Conservation (phyloP, 1,140 invertebrate genomes). For the Pseudomyrmex sp. region DNA sequence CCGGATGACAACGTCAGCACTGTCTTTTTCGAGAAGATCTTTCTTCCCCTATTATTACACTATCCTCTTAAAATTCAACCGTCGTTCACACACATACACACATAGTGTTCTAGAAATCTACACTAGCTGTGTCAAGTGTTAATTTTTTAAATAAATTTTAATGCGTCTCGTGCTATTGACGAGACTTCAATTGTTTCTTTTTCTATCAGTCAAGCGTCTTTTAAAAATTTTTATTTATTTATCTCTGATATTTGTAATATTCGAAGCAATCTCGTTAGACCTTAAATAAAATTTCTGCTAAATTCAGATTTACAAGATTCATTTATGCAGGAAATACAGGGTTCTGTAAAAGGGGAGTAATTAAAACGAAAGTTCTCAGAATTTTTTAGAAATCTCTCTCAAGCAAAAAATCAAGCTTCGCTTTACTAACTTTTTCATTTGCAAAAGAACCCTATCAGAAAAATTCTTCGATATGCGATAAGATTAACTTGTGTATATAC, state of each 20-base stretch:
- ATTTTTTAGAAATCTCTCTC: not conserved
- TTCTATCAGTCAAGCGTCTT: too few relatives aligned
- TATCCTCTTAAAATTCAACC: conserved; percentile 3
- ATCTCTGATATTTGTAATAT: not conserved
- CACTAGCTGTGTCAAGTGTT: not conserved
- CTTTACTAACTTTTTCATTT: not conserved
- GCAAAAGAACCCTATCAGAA: too few relatives aligned
- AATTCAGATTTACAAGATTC: too few relatives aligned
- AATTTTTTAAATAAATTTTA: not conserved
- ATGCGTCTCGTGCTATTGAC: not conserved
- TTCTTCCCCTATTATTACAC: not conserved
- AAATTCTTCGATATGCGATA: not conserved
- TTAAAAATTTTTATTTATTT: not conserved
- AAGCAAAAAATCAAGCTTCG: not conserved
- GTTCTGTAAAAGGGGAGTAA: too few relatives aligned
- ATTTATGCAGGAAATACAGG: too few relatives aligned
- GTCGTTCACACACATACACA: not conserved
- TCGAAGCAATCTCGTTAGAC: too few relatives aligned
- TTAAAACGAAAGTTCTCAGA: too few relatives aligned
- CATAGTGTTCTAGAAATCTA: not conserved
- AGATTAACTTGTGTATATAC: not conserved
- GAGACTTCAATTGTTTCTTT: too few relatives aligned
- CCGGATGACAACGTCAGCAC: conserved; percentile 35
- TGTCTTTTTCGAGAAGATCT: conserved; percentile 24
- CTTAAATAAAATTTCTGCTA: too few relatives aligned